These are phyloP conservation scores for Conus betulinus DNA, from an alignment of 1,140 invertebrate genomes.

Conservation along the genomic window DNA sequence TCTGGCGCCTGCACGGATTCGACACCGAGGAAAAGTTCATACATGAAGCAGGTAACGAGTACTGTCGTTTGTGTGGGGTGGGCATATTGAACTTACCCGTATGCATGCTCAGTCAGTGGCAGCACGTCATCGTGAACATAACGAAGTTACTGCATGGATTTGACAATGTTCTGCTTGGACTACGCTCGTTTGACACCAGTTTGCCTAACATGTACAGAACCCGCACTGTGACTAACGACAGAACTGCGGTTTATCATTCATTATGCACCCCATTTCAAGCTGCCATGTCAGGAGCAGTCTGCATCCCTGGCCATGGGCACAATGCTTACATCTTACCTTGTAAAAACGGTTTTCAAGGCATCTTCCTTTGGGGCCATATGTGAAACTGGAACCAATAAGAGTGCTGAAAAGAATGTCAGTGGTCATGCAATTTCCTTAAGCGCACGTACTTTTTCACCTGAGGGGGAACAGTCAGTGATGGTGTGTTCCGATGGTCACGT, in stretches of 20 bases:
- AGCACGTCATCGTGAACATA: neutral
- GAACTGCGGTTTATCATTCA: neutral
- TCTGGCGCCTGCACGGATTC: no score
- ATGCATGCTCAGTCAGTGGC: neutral
- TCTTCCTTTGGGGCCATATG: neutral
- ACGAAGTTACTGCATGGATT: neutral
- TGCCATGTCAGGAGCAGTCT: no score
- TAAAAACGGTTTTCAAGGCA: neutral
- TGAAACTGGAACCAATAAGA: neutral
- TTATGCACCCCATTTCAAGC: neutral
- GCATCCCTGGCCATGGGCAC: neutral
- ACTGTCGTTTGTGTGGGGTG: neutral
- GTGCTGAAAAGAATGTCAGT: neutral
- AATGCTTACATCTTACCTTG: no score
- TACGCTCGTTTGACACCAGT: neutral
- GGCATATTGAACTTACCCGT: neutral
- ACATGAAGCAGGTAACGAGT: neutral
- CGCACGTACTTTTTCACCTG: neutral
- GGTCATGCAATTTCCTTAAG: neutral
- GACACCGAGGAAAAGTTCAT: no score
- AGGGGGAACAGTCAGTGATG: neutral
- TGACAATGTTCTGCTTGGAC: neutral
- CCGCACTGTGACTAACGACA: neutral
- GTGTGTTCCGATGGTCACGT: slow-evolving; percentile 1
- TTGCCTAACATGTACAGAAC: neutral